These are phyloP conservation scores for Echiichthys vipera DNA, from an alignment of 2,797 vertebrate species.

Conservation along the genomic window DNA sequence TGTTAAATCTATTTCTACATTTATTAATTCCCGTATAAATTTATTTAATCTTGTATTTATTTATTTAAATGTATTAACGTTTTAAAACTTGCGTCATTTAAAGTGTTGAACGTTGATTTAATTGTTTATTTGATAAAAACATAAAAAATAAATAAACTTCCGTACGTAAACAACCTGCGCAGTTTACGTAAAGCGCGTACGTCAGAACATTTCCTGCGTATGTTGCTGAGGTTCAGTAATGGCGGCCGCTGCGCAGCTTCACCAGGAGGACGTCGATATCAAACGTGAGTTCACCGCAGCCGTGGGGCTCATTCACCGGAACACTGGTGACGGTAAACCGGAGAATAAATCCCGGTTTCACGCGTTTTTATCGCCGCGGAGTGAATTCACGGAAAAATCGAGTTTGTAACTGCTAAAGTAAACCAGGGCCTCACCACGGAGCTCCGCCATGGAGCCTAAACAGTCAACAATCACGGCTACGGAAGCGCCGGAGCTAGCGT, in stretches of 20 bases:
- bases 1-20: no score
- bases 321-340: fast-evolving
- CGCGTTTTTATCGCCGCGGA: neutral
- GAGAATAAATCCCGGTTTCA: neutral
- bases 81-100: no score
- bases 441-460: conserved; percentile 86
- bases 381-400: conserved; percentile 15
- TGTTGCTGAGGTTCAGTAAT: conserved; percentile 63
- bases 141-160: neutral
- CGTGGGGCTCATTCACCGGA: neutral
- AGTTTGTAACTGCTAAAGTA: conserved; percentile 75
- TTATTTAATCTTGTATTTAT: no score
- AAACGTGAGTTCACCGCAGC: conserved; percentile 70
- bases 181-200: conserved; percentile 53
- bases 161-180: conserved; percentile 27
- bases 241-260: conserved; percentile 81
- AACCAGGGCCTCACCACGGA: conserved; percentile 84
- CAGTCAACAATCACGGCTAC: conserved; percentile 56
- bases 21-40: no score
- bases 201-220: conserved; percentile 37
- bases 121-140: no score
- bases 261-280: conserved; percentile 83
- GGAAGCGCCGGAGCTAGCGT: neutral
- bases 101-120: no score
- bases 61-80: no score